Percentiles rank a stretch among this genome's conserved stretches.
Evolutionary conservation across 2,888 invertebrate genomes (phyloP).

Genomic region (Nymphalis polychloros): DNA sequence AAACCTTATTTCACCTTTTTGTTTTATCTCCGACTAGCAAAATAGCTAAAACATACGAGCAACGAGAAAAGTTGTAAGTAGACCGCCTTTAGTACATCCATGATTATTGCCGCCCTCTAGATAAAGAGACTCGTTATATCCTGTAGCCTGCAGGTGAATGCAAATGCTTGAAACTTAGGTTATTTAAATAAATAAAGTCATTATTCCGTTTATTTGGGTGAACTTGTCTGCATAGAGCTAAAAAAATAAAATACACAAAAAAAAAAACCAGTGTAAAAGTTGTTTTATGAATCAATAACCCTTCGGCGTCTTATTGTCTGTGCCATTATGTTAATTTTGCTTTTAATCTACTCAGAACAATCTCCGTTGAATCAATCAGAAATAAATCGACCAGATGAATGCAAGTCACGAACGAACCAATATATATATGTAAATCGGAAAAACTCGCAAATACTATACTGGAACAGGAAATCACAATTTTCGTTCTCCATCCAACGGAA

Average conservation of each 20-base stretch:
- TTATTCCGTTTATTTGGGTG: slow-evolving; percentile 47
- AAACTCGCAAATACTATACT: slow-evolving; percentile 65
- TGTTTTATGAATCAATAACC: too few relatives aligned
- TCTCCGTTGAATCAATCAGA: slow-evolving; percentile 42
- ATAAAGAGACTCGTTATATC: slow-evolving; percentile 49
- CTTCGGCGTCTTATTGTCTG: slow-evolving; percentile 65
- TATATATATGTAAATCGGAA: slow-evolving; percentile 67
- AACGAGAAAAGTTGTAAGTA: slow-evolving; percentile 58
- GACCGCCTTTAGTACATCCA: slow-evolving; percentile 52
- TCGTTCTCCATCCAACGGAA: slow-evolving; percentile 37
- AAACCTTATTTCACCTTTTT: slow-evolving; percentile 44
- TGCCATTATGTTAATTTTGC: slow-evolving; percentile 54
- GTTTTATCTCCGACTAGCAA: slow-evolving; percentile 45
- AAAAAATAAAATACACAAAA: not conserved
- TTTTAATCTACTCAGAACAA: slow-evolving; percentile 50
- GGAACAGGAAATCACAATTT: slow-evolving; percentile 42
- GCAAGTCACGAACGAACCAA: slow-evolving; percentile 71
- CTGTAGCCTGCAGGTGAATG: slow-evolving; percentile 62
- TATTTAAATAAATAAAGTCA: slow-evolving; percentile 50
- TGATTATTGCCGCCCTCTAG: slow-evolving; percentile 62
- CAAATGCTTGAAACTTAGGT: slow-evolving; percentile 51
- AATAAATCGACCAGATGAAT: slow-evolving; percentile 56
- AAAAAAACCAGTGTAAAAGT: too few relatives aligned
- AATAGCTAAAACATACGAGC: slow-evolving; percentile 47
- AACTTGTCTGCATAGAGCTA: not conserved